A percentile compares a stretch with the other conserved stretches of the same genome.
phyloP scores from a whole-genome alignment of 2,113 vertebrate species.

The Meleagris gallopavo region DNA sequence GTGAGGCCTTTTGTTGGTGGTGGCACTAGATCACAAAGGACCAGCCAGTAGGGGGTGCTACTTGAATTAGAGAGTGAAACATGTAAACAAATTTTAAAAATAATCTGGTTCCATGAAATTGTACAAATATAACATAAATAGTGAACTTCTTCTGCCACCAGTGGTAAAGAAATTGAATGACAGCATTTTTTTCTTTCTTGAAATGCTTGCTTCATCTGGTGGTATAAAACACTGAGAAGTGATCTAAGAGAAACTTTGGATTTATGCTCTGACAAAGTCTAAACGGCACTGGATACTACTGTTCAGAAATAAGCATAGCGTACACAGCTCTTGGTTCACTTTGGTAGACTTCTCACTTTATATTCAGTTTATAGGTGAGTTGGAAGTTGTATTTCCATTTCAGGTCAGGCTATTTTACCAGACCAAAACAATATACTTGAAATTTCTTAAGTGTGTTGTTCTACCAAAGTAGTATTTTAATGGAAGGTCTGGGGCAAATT shows the following conservation, averaged over 20 bases:
- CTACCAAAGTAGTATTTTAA: constrained; percentile 34
- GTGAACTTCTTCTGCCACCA: background rate
- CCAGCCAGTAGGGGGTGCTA: constrained; percentile 26
- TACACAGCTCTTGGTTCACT: background rate
- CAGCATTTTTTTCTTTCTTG: background rate
- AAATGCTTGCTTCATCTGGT: background rate
- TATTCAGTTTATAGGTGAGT: background rate
- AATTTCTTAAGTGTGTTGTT: constrained; percentile 3
- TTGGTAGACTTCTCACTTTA: background rate
- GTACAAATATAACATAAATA: background rate
- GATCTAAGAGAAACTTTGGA: background rate
- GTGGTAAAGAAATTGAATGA: background rate
- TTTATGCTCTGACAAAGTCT: background rate
- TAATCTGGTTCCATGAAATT: background rate
- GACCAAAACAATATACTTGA: background rate
- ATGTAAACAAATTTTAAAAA: background rate
- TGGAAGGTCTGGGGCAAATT: constrained; percentile 50
- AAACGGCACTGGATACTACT: background rate
- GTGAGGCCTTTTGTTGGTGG: background rate
- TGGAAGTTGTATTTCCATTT: background rate
- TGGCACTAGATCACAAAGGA: background rate
- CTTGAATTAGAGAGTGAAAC: background rate
- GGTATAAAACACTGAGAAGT: background rate
- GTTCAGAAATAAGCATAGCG: background rate
- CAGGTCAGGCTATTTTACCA: background rate